Evolutionary conservation across 2,113 vertebrate genomes (phyloP).

Genomic region (Chaetura pelagica): DNA sequence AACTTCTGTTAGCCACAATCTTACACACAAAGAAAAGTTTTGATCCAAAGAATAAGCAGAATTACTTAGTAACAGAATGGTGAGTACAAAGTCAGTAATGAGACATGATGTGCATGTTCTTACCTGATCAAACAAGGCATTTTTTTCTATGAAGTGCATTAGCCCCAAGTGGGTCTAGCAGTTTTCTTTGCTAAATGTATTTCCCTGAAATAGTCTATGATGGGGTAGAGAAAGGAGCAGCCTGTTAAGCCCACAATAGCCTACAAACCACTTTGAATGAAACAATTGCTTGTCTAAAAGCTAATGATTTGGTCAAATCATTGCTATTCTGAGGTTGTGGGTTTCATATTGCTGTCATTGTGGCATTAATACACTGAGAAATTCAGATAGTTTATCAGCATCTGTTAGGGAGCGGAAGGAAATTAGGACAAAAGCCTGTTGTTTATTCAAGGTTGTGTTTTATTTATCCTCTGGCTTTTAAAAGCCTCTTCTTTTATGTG

Average conservation of each 20-base stretch:
- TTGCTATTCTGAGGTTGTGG: conserved; percentile 35
- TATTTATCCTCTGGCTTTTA: conserved; percentile 65
- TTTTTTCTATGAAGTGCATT: background rate
- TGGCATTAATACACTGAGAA: conserved; percentile 20
- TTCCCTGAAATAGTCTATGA: background rate
- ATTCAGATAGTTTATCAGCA: conserved; percentile 65
- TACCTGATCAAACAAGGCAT: background rate
- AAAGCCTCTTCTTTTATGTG: conserved; percentile 54
- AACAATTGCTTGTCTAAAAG: conserved; percentile 35
- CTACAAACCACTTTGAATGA: background rate
- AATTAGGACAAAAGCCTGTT: conserved; percentile 61
- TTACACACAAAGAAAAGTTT: background rate
- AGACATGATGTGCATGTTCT: background rate
- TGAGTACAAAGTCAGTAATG: background rate
- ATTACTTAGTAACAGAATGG: background rate
- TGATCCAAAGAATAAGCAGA: background rate
- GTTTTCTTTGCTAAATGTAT: background rate
- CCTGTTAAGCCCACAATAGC: background rate
- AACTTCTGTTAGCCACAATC: background rate
- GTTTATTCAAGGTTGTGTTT: conserved; percentile 64
- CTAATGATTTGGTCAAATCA: conserved; percentile 24
- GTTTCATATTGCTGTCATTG: background rate
- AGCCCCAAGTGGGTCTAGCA: background rate
- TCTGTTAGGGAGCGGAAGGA: conserved; percentile 73
- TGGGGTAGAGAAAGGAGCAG: background rate